These are phyloP conservation scores for Escarpia spicata DNA, from an alignment of 2,888 invertebrate genomes.

Conservation along the genomic window DNA sequence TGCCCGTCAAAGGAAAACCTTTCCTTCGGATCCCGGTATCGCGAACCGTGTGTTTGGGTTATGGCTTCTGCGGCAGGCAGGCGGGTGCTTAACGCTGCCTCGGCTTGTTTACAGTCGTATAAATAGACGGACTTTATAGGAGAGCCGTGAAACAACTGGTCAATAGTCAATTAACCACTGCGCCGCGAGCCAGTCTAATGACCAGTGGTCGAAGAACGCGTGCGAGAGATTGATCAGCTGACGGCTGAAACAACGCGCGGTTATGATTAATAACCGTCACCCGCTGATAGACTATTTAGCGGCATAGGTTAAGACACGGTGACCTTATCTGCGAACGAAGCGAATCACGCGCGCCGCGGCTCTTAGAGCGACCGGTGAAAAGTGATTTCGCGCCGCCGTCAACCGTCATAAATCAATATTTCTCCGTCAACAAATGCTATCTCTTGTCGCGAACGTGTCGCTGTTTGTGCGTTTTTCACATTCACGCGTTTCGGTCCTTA, in stretches of 20 bases:
- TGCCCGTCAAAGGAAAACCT: not conserved
- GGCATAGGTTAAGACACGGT: not conserved
- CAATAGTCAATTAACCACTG: not conserved
- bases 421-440: slow-evolving; percentile 2
- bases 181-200: not conserved
- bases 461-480: not conserved
- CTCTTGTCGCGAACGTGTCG: slow-evolving; percentile 8
- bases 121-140: not conserved
- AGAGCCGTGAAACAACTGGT: slow-evolving; percentile 13
- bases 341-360: not conserved
- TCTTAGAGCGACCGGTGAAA: not conserved
- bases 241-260: not conserved
- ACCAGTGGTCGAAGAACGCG: not conserved
- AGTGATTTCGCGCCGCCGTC: not conserved
- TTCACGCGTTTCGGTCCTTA: not conserved
- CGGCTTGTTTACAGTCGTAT: not conserved
- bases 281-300: not conserved
- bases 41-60: no score
- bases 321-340: not conserved
- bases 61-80: not conserved
- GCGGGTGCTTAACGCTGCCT: not conserved
- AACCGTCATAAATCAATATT: not conserved
- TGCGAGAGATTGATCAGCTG: not conserved
- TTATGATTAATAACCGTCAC: slow-evolving; percentile 5
- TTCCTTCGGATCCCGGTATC: no score